Percentiles rank a stretch among this genome's conserved stretches.
Evolutionary conservation across 2,113 vertebrate species (phyloP).

Genomic region (Rhipidura dahli): DNA sequence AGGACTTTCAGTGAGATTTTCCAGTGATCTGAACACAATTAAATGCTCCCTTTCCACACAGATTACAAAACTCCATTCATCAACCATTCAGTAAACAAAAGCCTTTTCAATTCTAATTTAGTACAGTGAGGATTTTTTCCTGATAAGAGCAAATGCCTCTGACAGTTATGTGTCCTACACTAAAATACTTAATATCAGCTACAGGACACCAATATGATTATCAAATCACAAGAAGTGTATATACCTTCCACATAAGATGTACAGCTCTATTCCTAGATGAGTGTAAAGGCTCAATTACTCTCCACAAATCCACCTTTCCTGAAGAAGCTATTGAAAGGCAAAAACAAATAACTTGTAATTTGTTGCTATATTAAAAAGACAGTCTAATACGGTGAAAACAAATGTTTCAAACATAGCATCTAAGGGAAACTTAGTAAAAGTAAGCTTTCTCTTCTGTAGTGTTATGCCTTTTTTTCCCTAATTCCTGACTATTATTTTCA

Average conservation of each 20-base stretch:
- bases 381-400: neutral
- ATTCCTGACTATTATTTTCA: neutral
- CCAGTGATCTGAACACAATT: neutral
- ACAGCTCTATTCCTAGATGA: constrained; percentile 39
- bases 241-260: constrained; percentile 75
- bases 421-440: neutral
- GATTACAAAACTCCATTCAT: neutral
- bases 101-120: neutral
- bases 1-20: neutral
- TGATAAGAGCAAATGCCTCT: neutral
- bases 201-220: neutral
- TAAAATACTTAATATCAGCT: neutral
- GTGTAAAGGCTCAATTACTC: constrained; percentile 50
- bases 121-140: neutral
- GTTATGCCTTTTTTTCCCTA: neutral
- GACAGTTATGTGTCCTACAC: neutral
- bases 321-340: constrained; percentile 53
- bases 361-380: neutral
- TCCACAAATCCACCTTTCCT: constrained; percentile 72
- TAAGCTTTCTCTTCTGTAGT: neutral
- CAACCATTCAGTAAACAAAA: neutral
- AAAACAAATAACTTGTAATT: neutral
- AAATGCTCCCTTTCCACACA: neutral
- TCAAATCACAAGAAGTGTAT: neutral
- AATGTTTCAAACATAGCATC: neutral